phyloP scores from a whole-genome alignment of 2,113 vertebrate species.

The Pachyramphus minor region DNA sequence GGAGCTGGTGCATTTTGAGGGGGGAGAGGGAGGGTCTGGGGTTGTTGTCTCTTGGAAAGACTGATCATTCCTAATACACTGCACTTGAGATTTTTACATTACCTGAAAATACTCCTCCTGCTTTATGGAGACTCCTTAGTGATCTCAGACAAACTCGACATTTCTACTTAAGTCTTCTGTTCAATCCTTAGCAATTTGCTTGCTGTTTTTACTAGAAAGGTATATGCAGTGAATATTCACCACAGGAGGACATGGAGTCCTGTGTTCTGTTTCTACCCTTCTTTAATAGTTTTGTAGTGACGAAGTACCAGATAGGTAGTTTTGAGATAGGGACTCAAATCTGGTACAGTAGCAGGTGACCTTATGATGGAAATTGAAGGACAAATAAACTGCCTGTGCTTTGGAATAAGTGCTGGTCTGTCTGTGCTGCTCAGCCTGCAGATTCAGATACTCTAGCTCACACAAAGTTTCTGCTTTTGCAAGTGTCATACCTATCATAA shows the following conservation, averaged over 20 bases:
- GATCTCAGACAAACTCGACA: neutral
- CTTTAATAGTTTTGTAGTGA: neutral
- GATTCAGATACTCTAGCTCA: neutral
- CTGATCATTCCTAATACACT: neutral
- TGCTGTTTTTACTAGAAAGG: neutral
- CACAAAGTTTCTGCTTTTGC: neutral
- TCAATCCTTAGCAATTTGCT: neutral
- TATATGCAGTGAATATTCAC: neutral
- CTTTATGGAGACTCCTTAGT: neutral
- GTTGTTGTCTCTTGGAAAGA: neutral
- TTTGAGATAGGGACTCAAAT: neutral
- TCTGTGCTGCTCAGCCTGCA: neutral
- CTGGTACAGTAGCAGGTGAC: neutral
- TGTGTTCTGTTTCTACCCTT: neutral
- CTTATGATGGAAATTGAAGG: neutral
- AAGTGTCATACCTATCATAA: neutral
- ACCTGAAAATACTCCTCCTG: neutral
- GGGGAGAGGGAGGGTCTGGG: too few species aligned
- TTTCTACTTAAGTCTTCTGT: neutral
- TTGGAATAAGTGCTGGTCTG: neutral
- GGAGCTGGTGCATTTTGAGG: neutral
- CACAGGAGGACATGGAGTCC: neutral
- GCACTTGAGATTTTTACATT: neutral
- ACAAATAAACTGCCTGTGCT: neutral
- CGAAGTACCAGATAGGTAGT: neutral